These are phyloP conservation scores for Autographa pulchrina DNA, from an alignment of 2,888 invertebrate species.

Conservation along the genomic window DNA sequence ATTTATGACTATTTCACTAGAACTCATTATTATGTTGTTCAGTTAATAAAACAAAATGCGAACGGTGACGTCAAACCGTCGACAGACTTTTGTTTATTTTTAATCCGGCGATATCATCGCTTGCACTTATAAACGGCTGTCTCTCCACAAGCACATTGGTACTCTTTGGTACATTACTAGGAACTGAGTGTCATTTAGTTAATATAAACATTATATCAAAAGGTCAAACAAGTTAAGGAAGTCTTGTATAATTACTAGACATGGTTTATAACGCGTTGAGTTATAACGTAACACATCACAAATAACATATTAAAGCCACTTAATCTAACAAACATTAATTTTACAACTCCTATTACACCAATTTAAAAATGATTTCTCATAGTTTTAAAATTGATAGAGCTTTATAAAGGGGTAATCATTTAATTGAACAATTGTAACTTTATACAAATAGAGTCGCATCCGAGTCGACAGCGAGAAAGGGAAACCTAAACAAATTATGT, in stretches of 20 bases:
- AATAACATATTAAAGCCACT: neutral
- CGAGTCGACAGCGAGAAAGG: constrained; percentile 1
- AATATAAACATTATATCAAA: constrained; percentile 6
- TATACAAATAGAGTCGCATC: neutral
- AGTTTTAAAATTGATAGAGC: neutral
- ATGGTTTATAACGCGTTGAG: neutral
- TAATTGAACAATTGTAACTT: neutral
- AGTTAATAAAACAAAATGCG: constrained; percentile 54
- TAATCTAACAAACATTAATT: neutral
- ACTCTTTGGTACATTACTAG: constrained; percentile 43
- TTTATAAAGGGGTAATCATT: neutral
- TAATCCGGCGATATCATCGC: constrained; percentile 58
- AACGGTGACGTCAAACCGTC: constrained; percentile 44
- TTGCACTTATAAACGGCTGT: constrained; percentile 55
- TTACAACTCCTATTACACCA: neutral
- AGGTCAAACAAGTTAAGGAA: constrained; percentile 8
- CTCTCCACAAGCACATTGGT: constrained; percentile 37
- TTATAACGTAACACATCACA: neutral
- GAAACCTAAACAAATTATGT: constrained; percentile 26
- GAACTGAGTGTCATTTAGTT: constrained; percentile 45
- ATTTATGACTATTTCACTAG: constrained; percentile 37
- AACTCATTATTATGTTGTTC: constrained; percentile 61
- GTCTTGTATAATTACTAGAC: neutral
- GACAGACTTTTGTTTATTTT: constrained; percentile 68
- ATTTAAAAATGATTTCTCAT: constrained; percentile 1